Evolutionary conservation across 2,888 invertebrate species (phyloP), one percentile per base, ranked within the genome.

Genomic region (Cepaea hortensis): DNA sequence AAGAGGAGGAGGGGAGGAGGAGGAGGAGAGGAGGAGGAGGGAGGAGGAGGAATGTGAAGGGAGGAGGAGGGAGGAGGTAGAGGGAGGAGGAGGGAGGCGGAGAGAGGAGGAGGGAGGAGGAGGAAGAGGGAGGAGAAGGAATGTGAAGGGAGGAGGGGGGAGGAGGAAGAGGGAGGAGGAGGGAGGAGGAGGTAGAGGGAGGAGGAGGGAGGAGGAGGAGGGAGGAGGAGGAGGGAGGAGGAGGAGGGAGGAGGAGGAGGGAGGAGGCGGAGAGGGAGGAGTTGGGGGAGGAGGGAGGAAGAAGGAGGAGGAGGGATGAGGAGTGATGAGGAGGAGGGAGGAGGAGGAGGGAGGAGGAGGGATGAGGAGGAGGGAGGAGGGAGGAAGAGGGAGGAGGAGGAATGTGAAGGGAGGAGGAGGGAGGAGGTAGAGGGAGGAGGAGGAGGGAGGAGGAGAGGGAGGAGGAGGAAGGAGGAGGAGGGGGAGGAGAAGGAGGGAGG

Each of bases 401-500:
- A n/a, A n/a, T n/a, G n/a, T n/a, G n/a, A n/a, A n/a, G n/a, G n/a
- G n/a, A n/a, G n/a, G n/a, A n/a, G 61, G 61, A 61, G 61, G 61
- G 61, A 23, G 61, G 55, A 55, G 9, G 35, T 18, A 48, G 18
- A 15, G 61, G 13, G 20, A 20, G 80, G 20, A 80, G 61, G 20
- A 55, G 18, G 18, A 80, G 61, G 20, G 20, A 13, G 11, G 18
- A 61, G 6, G 20, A 20, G 61, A 23, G 72, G n/a, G 72, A 23
- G 72, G n/a, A 20, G n/a, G 72, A 72, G 61, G 20, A n/a, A 80
- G 80, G 20, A 23, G 35, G 61, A 80, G 80, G 20, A 23, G 35
- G 61, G 61, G 80, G n/a, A n/a, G n/a, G 72, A 72, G 72, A 72
- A n/a, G 35, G 81, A 65, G 68, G 13, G 81, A 65, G 62, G 18